These are phyloP conservation scores for Acanthurus leucopareius DNA, from an alignment of 2,797 vertebrate species.

Conservation along the genomic window DNA sequence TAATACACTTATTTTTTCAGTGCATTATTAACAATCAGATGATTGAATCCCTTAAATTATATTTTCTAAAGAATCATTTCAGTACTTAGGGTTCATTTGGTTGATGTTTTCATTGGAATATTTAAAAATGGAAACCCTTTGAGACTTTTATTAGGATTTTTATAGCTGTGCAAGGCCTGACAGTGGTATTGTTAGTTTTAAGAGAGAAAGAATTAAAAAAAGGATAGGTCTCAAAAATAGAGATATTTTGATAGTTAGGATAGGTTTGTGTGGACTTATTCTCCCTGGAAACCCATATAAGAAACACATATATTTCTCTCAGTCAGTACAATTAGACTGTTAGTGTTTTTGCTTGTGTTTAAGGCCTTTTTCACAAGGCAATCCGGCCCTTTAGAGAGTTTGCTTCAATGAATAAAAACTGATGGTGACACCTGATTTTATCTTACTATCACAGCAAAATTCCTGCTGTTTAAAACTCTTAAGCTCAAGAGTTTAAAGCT, in stretches of 20 bases:
- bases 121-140: constrained; percentile 9
- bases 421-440: constrained; percentile 10
- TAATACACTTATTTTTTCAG: constrained; percentile 19
- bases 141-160: neutral
- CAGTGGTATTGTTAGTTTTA: neutral
- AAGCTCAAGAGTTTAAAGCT: neutral
- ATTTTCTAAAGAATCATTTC: neutral
- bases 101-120: neutral
- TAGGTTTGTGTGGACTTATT: neutral
- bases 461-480: neutral
- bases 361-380: constrained; percentile 1
- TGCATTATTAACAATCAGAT: neutral
- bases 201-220: neutral
- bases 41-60: neutral
- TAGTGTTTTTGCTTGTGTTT: constrained; percentile 6
- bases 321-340: neutral
- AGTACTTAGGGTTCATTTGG: neutral
- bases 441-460: neutral
- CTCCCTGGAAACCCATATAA: neutral
- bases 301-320: neutral
- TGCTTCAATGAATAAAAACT: constrained; percentile 16
- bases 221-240: neutral
- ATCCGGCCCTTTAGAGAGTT: neutral
- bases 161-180: neutral
- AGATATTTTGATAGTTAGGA: constrained; percentile 3